Conservation (phyloP, 2,888 invertebrate genomes). For the Leucozona laternaria region DNA sequence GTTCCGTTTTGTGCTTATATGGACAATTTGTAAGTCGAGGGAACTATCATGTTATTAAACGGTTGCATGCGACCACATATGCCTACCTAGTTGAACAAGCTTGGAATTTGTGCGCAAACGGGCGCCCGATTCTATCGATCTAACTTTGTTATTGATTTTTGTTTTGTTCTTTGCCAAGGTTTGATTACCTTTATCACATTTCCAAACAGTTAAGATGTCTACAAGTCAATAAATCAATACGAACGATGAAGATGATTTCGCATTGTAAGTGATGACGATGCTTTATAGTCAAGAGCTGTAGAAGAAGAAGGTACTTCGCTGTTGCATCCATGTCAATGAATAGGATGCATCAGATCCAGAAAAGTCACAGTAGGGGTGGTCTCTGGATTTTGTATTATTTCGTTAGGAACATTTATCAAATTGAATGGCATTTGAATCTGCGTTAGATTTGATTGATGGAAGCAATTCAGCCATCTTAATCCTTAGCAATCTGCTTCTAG, state of each 20-base stretch:
- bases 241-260: slow-evolving; percentile 44
- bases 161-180: neutral
- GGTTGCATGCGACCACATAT: slow-evolving; percentile 51
- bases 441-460: too few relatives aligned
- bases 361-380: slow-evolving; percentile 65
- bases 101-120: slow-evolving; percentile 54
- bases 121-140: neutral
- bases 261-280: slow-evolving; percentile 60
- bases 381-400: neutral
- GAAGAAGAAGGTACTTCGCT: slow-evolving; percentile 7
- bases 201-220: slow-evolving; percentile 31
- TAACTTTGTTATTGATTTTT: neutral
- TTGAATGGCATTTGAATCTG: neutral
- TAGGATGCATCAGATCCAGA: too few relatives aligned
- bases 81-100: slow-evolving; percentile 26
- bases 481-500: too few relatives aligned
- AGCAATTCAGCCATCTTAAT: too few relatives aligned
- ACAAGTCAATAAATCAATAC: slow-evolving; percentile 71
- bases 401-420: neutral
- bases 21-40: slow-evolving; percentile 57
- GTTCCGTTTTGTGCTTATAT: slow-evolving; percentile 62
- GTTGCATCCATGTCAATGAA: slow-evolving; percentile 22
- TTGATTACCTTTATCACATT: slow-evolving; percentile 23
- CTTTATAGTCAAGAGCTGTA: slow-evolving; percentile 32
- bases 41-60: slow-evolving; percentile 56